phyloP scores from a whole-genome alignment of 2,888 invertebrate genomes.

The Nezara viridula region DNA sequence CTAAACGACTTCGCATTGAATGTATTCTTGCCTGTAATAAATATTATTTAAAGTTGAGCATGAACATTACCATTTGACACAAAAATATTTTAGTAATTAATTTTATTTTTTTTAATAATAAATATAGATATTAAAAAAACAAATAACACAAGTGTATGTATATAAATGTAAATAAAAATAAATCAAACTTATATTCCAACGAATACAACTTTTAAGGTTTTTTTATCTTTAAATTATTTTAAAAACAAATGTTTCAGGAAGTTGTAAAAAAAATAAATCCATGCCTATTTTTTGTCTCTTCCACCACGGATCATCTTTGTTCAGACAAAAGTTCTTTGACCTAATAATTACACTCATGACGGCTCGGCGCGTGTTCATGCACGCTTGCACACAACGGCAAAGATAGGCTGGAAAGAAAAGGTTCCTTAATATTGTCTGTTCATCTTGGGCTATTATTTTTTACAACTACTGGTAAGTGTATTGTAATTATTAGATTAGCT shows the following conservation, averaged over 20 bases:
- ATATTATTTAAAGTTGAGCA: not conserved
- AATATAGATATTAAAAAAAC: too few species aligned
- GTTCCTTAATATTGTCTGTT: not conserved
- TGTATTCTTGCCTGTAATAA: not conserved
- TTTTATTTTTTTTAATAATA: too few species aligned
- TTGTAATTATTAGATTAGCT: too few species aligned
- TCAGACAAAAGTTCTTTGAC: conserved; percentile 8
- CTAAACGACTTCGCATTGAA: not conserved
- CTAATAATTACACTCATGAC: not conserved
- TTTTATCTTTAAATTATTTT: too few species aligned
- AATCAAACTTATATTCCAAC: too few species aligned
- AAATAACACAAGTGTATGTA: too few species aligned
- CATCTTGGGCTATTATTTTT: not conserved
- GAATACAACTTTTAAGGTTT: too few species aligned
- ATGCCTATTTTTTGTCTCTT: not conserved
- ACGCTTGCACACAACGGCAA: conserved; percentile 23
- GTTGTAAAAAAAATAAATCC: not conserved
- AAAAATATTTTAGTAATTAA: too few species aligned
- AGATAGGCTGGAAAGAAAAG: not conserved
- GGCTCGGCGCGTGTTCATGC: conserved; percentile 4
- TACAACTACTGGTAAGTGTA: too few species aligned
- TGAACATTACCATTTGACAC: too few species aligned
- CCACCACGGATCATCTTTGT: not conserved
- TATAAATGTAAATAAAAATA: too few species aligned
- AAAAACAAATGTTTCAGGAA: not conserved